Evolutionary conservation across 1,140 invertebrate species (phyloP).

Genomic region (Penaeus chinensis): DNA sequence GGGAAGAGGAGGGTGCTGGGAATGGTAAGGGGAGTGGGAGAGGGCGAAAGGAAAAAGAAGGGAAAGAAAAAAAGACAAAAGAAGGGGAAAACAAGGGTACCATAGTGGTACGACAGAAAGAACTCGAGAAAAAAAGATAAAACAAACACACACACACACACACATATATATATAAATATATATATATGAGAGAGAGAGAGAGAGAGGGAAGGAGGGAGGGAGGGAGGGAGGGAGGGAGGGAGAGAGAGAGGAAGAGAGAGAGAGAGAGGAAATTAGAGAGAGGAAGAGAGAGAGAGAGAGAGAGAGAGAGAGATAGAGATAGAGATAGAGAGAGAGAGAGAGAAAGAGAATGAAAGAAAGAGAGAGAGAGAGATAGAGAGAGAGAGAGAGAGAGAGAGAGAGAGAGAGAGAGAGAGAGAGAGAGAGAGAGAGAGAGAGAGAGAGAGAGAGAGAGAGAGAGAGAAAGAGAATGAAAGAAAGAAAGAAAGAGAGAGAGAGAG

Average conservation of each 20-base stretch:
- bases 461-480: no score
- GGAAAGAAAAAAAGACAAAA: no score
- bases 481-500: no score
- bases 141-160: not conserved
- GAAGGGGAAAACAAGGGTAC: no score
- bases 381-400: not conserved
- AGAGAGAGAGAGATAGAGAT: not conserved
- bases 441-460: not conserved
- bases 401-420: not conserved
- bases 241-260: no score
- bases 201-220: not conserved
- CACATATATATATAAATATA: conserved; percentile 17
- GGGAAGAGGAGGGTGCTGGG: not conserved
- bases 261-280: not conserved
- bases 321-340: no score
- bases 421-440: not conserved
- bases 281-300: not conserved
- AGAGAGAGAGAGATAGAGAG: no score
- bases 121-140: not conserved
- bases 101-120: no score
- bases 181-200: not conserved
- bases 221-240: no score
- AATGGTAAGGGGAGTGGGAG: no score
- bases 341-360: no score
- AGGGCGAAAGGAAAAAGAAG: no score